These are phyloP conservation scores for Chymomyza costata DNA, from an alignment of 1,140 invertebrate species.

Conservation along the genomic window DNA sequence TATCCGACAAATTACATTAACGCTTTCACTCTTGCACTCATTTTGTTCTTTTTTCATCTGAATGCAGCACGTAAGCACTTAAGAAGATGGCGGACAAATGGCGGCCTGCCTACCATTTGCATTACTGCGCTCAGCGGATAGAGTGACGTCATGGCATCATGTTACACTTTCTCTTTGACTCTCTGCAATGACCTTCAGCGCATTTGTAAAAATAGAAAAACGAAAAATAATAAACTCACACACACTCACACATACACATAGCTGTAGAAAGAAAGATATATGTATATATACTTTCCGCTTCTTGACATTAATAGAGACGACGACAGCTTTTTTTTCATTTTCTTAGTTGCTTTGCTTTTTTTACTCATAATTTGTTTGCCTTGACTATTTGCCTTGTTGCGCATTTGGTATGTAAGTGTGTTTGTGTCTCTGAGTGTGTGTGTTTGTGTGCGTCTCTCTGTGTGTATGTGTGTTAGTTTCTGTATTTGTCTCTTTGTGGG, in stretches of 20 bases:
- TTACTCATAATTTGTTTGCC: conserved; percentile 45
- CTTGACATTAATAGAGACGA: conserved; percentile 55
- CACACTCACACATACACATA: too few species aligned
- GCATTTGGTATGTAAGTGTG: conserved; percentile 34
- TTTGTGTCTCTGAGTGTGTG: conserved; percentile 6
- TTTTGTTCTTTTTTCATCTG: too few species aligned
- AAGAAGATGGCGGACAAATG: neutral
- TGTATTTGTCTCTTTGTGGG: conserved; percentile 23
- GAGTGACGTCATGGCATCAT: conserved; percentile 37
- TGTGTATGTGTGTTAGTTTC: conserved; percentile 16
- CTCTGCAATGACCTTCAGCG: conserved; percentile 30
- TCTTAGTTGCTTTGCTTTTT: conserved; percentile 53
- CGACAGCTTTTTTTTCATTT: conserved; percentile 48
- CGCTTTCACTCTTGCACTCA: too few species aligned
- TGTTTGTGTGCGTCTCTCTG: conserved; percentile 21
- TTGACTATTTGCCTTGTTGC: conserved; percentile 55
- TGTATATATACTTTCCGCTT: conserved; percentile 5
- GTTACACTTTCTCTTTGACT: conserved; percentile 20
- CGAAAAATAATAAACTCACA: too few species aligned
- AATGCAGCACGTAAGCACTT: conserved; percentile 2
- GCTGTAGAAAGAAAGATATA: neutral
- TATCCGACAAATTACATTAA: too few species aligned
- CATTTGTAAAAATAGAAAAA: conserved; percentile 4
- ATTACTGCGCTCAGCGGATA: too few species aligned
- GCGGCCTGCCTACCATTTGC: conserved; percentile 26